Evolutionary conservation across 1,140 invertebrate genomes (phyloP), one percentile per base, ranked within the genome.

Genomic region (Drosophila pachea): DNA sequence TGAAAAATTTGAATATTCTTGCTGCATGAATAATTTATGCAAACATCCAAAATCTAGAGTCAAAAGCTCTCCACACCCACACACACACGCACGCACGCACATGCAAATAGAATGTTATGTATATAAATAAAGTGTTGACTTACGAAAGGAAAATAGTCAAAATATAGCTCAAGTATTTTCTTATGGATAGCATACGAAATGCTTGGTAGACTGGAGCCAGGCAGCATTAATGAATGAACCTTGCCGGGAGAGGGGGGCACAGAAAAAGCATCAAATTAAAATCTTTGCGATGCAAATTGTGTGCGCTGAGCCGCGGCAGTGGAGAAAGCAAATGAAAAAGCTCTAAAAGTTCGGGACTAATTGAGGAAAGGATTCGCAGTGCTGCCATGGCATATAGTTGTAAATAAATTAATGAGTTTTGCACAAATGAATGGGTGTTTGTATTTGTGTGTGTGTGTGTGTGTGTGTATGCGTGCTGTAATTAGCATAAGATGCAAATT

Each of bases 401-500:
- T 54, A 49, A 60, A 78, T 78, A 75, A 83, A 79, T 84, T 63
- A 78, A 76, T 79, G 79, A 84, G 69, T 74, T 78, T 70, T 84
- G 76, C 67, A 53, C 40, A 58, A 65, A 49, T 84, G 60, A 84
- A 75, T 16, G 22, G 22, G 22, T 16, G n/a, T n/a, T n/a, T n/a
- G n/a, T n/a, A n/a, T n/a, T n/a, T n/a, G n/a, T n/a, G n/a, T n/a
- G n/a, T n/a, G n/a, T n/a, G n/a, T n/a, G n/a, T n/a, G n/a, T n/a
- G n/a, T n/a, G n/a, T n/a, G 40, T 36, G 35, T 36, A 4, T 2
- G 64, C 66, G 62, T 68, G n/a, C 12, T 54, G 67, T 64, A 79
- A 79, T 84, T 84, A 79, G 73, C 79, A 83, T 83, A 76, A 66
- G 84, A 79, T 79, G 76, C 63, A 76, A 76, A 79, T 66, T 53